Evolutionary conservation across 2,888 invertebrate species (phyloP).

Genomic region (Panzeria rudis): DNA sequence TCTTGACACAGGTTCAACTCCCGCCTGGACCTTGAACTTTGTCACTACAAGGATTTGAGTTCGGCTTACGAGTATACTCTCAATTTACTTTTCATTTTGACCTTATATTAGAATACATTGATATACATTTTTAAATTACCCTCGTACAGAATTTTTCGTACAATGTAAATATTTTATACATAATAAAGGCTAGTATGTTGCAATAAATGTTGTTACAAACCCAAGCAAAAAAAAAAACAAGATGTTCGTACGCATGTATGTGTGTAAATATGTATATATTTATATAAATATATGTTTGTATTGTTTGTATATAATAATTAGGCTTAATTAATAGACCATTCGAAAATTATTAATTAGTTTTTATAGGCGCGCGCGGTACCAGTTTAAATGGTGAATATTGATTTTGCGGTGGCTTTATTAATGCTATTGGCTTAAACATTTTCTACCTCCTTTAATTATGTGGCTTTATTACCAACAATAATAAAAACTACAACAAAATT

Average conservation of each 20-base stretch:
- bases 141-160: constrained; percentile 1
- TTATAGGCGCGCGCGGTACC: constrained; percentile 82
- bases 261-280: constrained; percentile 1
- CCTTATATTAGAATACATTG: too few relatives aligned
- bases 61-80: too few relatives aligned
- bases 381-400: constrained; percentile 84
- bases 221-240: not conserved
- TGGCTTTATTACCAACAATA: constrained; percentile 77
- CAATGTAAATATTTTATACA: constrained; percentile 16
- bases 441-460: constrained; percentile 82
- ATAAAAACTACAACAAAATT: constrained; percentile 22
- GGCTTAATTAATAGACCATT: constrained; percentile 84
- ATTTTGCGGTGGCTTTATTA: constrained; percentile 84
- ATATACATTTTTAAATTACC: too few relatives aligned
- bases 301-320: constrained; percentile 79
- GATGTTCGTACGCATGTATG: not conserved
- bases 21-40: too few relatives aligned
- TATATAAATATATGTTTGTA: not conserved
- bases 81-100: too few relatives aligned
- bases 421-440: constrained; percentile 83
- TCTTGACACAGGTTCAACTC: too few relatives aligned
- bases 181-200: not conserved
- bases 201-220: constrained; percentile 8
- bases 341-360: constrained; percentile 84
- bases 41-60: too few relatives aligned